A percentile compares a stretch with the other conserved stretches of the same genome.
phyloP scores from a whole-genome alignment of 2,113 vertebrate species.

The Numenius arquata region DNA sequence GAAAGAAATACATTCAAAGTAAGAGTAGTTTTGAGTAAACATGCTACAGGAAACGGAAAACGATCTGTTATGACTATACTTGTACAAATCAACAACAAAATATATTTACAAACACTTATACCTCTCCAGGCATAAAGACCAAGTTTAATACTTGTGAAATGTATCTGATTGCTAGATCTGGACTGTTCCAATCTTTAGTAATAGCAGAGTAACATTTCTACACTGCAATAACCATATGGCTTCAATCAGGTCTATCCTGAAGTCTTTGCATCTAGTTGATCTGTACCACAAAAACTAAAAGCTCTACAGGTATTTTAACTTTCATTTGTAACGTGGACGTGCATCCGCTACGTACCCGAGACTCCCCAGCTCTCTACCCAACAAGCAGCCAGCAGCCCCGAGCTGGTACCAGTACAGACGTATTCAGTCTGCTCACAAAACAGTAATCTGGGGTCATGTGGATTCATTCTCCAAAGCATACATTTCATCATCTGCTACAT shows the following conservation, averaged over 20 bases:
- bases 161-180: background rate
- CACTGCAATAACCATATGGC: background rate
- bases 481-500: background rate
- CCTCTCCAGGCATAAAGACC: background rate
- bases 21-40: background rate
- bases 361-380: background rate
- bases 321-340: rapidly evolving
- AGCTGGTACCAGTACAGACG: background rate
- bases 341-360: background rate
- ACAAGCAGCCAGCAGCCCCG: background rate
- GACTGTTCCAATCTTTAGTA: background rate
- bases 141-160: constrained; percentile 36
- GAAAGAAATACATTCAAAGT: constrained; percentile 44
- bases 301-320: background rate
- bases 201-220: background rate
- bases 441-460: background rate
- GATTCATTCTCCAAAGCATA: background rate
- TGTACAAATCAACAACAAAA: background rate
- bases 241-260: background rate
- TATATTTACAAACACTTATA: constrained; percentile 12
- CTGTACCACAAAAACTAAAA: background rate
- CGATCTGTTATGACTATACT: background rate
- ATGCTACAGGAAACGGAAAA: background rate
- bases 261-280: background rate
- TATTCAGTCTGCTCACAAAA: background rate